A percentile compares a stretch with the other conserved stretches of the same genome.
These are phyloP conservation scores for Pseudocheirus occidentalis DNA, from an alignment of 2,797 vertebrate genomes.

Conservation along the genomic window DNA sequence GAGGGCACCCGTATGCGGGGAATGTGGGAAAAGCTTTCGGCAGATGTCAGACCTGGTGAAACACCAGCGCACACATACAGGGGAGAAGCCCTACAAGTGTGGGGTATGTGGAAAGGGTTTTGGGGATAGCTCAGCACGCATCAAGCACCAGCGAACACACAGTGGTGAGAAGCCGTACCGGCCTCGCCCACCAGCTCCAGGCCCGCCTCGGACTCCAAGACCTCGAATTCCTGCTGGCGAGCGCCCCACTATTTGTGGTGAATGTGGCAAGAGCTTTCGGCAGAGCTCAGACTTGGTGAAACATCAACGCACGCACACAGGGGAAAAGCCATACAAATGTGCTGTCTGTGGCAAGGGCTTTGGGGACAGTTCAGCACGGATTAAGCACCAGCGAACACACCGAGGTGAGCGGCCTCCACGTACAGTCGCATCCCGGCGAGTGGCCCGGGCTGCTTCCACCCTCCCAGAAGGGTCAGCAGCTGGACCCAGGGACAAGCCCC, in stretches of 20 bases:
- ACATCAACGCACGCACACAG: conserved; percentile 79
- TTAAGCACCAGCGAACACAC: conserved; percentile 83
- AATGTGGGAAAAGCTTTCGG: conserved; percentile 77
- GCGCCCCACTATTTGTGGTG: conserved; percentile 80
- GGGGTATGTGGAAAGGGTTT: conserved; percentile 81
- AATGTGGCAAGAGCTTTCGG: conserved; percentile 81
- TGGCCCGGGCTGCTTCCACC: conserved; percentile 45
- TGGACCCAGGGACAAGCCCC: conserved; percentile 70
- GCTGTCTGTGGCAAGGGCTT: conserved; percentile 81
- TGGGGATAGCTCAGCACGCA: conserved; percentile 80
- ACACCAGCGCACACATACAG: conserved; percentile 77
- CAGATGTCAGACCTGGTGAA: conserved; percentile 80
- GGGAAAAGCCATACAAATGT: conserved; percentile 81
- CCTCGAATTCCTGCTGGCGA: conserved; percentile 79
- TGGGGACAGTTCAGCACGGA: conserved; percentile 73
- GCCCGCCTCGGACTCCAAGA: conserved; percentile 74
- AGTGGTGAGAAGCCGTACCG: conserved; percentile 79
- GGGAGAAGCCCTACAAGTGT: conserved; percentile 79
- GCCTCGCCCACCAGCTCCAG: conserved; percentile 65
- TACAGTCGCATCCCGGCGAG: conserved; percentile 47
- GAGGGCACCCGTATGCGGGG: conserved; percentile 68
- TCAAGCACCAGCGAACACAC: conserved; percentile 81
- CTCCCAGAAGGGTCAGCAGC: conserved; percentile 64
- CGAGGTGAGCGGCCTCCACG: conserved; percentile 77
- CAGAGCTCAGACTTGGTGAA: conserved; percentile 81